Base-by-base conservation (phyloP, 2,797 vertebrate species). In the Pseudocheirus occidentalis region DNA sequence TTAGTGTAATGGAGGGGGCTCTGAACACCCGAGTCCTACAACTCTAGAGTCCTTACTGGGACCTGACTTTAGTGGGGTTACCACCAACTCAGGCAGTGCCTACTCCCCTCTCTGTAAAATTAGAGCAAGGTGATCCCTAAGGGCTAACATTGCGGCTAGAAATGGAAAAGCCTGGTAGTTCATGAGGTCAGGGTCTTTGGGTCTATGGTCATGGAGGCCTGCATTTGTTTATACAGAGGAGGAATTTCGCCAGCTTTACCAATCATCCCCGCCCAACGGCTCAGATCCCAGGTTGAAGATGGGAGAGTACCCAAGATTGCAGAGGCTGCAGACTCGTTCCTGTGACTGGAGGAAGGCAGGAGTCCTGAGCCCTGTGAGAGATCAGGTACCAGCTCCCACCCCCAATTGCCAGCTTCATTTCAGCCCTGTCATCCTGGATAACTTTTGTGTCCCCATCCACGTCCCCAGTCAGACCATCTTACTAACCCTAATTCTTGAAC, bases 331-430 rank as follows among this genome's bases (percentile, higher is more conserved):
- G 73, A 57, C 89, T 28, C 1, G 0, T 0, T 92, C 66, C 91
- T 98, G 98, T n/a, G 97, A 98, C 92, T 98, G 98, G 98, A 92
- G 97, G 28, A 98, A 97, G 31, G 0, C 0, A 27, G 14, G 54
- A 0, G 0, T 93, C 56, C 58, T 97, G 94, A 96, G 96, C 0
- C 1, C 92, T 0, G 24, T 98, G 92, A 98, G 54, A 93, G 0
- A 95, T n/a, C 98, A 98, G 98, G 98, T 98, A 96, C 52, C 59
- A 55, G 90, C 24, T 92, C 24, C 91, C 1, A 34, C 5, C 46
- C 46, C 53, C 29, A 27, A 27, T 21, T 1, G 4, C 50, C 4
- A 53, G 56, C 91, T 55, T 52, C 31, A 18, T 12, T 7, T 24
- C 18, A 34, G 55, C 92, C 34, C 5, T 14, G 13, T 4, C 3